These are phyloP conservation scores for Halcyon leucocephala DNA, from an alignment of 2,797 vertebrate genomes.

Conservation along the genomic window DNA sequence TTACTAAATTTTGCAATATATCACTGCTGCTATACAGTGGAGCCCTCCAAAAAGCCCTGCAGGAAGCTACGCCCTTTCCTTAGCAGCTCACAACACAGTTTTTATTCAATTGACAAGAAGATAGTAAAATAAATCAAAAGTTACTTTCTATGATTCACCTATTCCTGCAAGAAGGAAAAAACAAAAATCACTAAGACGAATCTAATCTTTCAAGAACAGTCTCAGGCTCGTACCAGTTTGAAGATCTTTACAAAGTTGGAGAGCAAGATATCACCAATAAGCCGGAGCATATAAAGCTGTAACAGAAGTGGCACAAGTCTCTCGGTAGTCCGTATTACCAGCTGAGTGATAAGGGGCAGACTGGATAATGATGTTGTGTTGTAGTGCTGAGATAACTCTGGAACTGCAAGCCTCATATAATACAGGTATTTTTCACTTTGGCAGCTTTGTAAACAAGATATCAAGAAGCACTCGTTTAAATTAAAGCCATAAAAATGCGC, in stretches of 20 bases:
- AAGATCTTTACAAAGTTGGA: constrained; percentile 67
- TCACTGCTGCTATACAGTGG: background rate
- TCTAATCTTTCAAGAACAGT: constrained; percentile 73
- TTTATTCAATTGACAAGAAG: constrained; percentile 71
- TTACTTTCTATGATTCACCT: constrained; percentile 70
- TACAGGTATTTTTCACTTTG: constrained; percentile 89
- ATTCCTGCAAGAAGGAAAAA: constrained; percentile 19
- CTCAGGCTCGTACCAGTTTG: constrained; percentile 44
- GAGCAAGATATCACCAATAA: constrained; percentile 67
- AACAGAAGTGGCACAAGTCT: constrained; percentile 69
- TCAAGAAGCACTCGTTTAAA: constrained; percentile 83
- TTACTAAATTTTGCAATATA: background rate
- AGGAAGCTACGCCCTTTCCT: background rate
- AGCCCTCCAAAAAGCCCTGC: background rate
- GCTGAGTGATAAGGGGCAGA: constrained; percentile 84
- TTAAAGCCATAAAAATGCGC: constrained; percentile 79
- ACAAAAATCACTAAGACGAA: constrained; percentile 58
- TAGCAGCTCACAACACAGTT: constrained; percentile 16
- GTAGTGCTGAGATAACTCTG: constrained; percentile 83
- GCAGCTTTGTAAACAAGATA: constrained; percentile 89
- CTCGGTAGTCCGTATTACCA: constrained; percentile 60
- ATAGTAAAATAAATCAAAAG: constrained; percentile 77
- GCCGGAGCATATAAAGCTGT: constrained; percentile 47
- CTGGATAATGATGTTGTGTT: constrained; percentile 84
- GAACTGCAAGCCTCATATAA: constrained; percentile 83